Evolutionary conservation across 2,113 vertebrate species (phyloP).

Genomic region (Marmota monax): DNA sequence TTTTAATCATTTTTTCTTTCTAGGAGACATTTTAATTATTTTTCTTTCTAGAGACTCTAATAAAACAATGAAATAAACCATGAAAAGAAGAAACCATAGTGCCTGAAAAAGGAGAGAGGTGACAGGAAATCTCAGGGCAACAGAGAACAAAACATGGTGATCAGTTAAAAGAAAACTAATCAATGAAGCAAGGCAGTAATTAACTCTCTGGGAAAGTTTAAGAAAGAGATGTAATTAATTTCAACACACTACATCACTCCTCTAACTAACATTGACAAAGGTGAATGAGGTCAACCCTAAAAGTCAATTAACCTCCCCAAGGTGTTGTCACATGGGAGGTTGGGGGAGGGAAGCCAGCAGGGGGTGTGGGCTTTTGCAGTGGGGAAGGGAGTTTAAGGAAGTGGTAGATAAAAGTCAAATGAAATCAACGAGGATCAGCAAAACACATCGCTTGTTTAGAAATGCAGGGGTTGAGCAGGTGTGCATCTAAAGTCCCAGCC

Average conservation of each 20-base stretch:
- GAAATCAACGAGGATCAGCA: background rate
- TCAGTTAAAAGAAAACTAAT: conserved; percentile 13
- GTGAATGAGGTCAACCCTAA: background rate
- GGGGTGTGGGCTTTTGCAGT: background rate
- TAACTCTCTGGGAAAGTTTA: background rate
- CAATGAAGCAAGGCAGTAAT: background rate
- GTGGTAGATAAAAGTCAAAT: background rate
- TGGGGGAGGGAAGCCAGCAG: background rate
- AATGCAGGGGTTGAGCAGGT: background rate
- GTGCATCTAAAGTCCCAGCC: background rate
- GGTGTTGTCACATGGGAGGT: background rate
- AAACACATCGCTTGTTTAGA: background rate
- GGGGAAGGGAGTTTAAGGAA: background rate
- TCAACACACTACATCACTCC: background rate
- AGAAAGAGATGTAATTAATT: background rate
- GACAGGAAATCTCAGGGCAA: background rate
- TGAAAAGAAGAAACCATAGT: background rate
- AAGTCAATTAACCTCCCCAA: background rate
- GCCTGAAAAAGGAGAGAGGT: background rate
- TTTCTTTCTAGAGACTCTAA: background rate
- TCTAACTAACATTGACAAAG: background rate
- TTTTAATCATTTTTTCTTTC: too few species aligned
- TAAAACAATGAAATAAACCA: background rate
- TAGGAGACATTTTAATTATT: background rate
- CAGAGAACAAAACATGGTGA: background rate